These are phyloP conservation scores for Mixornis gularis DNA, from an alignment of 2,113 vertebrate species.

Conservation along the genomic window DNA sequence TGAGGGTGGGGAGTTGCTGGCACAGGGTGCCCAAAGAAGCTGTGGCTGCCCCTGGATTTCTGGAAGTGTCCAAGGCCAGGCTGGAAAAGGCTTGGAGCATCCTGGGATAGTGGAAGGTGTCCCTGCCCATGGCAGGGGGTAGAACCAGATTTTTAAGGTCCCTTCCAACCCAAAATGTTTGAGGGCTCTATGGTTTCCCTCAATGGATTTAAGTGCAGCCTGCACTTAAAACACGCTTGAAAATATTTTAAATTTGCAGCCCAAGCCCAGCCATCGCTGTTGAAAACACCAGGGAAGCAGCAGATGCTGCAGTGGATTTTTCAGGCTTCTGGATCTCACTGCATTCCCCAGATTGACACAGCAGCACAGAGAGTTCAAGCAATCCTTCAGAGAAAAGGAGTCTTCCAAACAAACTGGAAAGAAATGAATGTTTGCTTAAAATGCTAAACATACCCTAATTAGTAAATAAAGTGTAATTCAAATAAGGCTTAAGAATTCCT, in stretches of 20 bases:
- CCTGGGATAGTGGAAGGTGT: background rate
- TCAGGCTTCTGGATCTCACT: background rate
- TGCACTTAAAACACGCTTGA: background rate
- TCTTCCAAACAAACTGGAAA: background rate
- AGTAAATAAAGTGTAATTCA: slow-evolving; percentile 15
- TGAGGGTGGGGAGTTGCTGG: rapidly evolving
- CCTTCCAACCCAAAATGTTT: background rate
- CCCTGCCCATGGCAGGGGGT: too few relatives aligned
- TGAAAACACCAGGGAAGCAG: background rate
- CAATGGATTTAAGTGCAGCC: background rate
- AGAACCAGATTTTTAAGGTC: background rate
- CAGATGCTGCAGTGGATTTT: background rate
- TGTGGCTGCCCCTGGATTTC: background rate
- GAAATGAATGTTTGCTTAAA: background rate
- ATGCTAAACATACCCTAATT: background rate
- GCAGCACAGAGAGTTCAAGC: background rate
- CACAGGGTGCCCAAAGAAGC: background rate
- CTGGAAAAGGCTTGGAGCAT: rapidly evolving
- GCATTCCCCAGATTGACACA: background rate
- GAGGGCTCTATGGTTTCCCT: background rate
- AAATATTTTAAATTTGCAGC: background rate
- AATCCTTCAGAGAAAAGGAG: background rate
- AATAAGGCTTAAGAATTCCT: background rate
- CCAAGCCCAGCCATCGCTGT: rapidly evolving
- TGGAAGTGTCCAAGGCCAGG: background rate